Evolutionary conservation across 2,888 invertebrate species (phyloP), one percentile per base, ranked within the genome.

Genomic region (Clostera curtula): DNA sequence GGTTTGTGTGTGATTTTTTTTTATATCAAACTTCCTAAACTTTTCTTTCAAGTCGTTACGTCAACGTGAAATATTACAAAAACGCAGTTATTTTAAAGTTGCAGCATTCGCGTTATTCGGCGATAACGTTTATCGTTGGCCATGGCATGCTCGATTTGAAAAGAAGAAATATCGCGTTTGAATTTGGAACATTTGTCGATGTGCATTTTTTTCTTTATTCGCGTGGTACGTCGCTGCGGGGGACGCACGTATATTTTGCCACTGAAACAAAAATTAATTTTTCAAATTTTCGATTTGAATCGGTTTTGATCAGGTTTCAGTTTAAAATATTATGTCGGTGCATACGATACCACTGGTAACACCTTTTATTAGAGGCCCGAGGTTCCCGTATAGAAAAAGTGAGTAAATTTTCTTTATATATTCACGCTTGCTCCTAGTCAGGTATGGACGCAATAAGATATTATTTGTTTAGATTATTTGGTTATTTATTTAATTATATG

Each of bases 381-480:
- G 82, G 53, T 83, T 80, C 57, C 83, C 80, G 34, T 80, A 79
- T 40, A 72, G 83, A 70, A 82, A 83, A 44, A 79, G 84, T 84
- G 56, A 83, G 83, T 82, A 54, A 17, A 33, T 39, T 49, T 24
- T 36, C 15, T 35, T 18, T 27, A 25, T 27, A 32, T 34, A 14
- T 35, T 34, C 28, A 31, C 23, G 24, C 9, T n/a, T 9, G 6
- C 4, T 15, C 15, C 6, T 5, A 15, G 15, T 15, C 6, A n/a
- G n/a, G n/a, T n/a, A n/a, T n/a, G n/a, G n/a, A n/a, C n/a, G n/a
- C n/a, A n/a, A n/a, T n/a, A n/a, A n/a, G n/a, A n/a, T n/a, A n/a
- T n/a, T n/a, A n/a, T n/a, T n/a, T n/a, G n/a, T n/a, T n/a, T n/a
- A n/a, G n/a, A n/a, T n/a, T n/a, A n/a, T n/a, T n/a, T n/a, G n/a